These are phyloP conservation scores for Thalassaphorura encarpata DNA, from an alignment of 1,140 invertebrate species.

Conservation along the genomic window DNA sequence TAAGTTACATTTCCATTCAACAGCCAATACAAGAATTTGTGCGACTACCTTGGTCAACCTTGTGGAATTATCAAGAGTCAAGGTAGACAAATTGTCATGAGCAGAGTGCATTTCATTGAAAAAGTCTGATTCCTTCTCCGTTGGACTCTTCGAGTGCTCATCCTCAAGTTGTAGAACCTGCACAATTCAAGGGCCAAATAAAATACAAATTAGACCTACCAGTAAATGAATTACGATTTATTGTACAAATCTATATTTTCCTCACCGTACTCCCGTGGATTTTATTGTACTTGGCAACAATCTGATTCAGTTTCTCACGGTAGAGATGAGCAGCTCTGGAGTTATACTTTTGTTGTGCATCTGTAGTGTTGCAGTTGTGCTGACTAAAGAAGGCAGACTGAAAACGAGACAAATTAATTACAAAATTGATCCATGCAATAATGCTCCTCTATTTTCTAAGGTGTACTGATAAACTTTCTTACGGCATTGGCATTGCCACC, in stretches of 20 bases:
- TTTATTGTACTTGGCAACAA: conserved; percentile 77
- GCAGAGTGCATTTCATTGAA: conserved; percentile 51
- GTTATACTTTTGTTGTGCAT: conserved; percentile 96
- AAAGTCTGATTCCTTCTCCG: conserved; percentile 64
- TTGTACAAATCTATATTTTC: background rate
- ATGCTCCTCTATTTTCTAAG: too few relatives aligned
- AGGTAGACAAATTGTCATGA: background rate
- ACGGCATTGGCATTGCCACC: conserved; percentile 98
- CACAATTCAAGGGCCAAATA: conserved; percentile 29
- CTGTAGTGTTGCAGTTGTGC: conserved; percentile 80
- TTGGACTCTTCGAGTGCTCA: conserved; percentile 11
- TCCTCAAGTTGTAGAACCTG: too few relatives aligned
- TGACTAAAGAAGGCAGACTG: conserved; percentile 86
- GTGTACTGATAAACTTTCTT: conserved; percentile 38
- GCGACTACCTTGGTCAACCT: conserved; percentile 20
- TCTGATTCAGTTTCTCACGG: conserved; percentile 65
- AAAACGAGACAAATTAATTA: too few relatives aligned
- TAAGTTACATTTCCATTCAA: conserved; percentile 16
- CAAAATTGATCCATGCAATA: too few relatives aligned
- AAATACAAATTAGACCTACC: background rate
- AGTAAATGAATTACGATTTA: background rate
- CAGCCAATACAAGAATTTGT: conserved; percentile 10
- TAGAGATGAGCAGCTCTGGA: conserved; percentile 90
- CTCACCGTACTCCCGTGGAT: conserved; percentile 78
- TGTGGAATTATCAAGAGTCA: conserved; percentile 17